phyloP scores from a whole-genome alignment of 2,797 vertebrate species.

The Champsocephalus esox region DNA sequence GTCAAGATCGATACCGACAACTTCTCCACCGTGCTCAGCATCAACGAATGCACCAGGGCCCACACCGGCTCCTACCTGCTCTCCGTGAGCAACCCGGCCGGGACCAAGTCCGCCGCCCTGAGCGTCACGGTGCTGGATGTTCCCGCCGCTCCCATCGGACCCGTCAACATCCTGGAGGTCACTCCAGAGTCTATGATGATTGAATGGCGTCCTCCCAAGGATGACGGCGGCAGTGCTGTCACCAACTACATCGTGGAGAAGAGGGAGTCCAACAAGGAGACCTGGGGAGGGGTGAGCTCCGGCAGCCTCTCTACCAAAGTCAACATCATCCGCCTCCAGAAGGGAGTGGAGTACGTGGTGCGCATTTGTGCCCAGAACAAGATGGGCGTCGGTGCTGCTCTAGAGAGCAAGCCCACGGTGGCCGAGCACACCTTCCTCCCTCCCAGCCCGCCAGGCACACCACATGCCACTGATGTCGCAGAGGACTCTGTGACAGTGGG shows the following conservation, averaged over 20 bases:
- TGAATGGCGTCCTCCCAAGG: constrained; percentile 98
- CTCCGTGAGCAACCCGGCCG: constrained; percentile 94
- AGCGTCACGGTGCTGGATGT: constrained; percentile 97
- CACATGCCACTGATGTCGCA: constrained; percentile 89
- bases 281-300: constrained; percentile 95
- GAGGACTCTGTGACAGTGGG: constrained; percentile 93
- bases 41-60: constrained; percentile 93
- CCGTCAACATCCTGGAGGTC: constrained; percentile 94
- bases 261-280: constrained; percentile 94
- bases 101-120: constrained; percentile 92
- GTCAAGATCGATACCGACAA: constrained; percentile 93
- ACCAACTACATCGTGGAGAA: constrained; percentile 97
- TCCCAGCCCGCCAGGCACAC: constrained; percentile 95
- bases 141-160: constrained; percentile 96
- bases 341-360: constrained; percentile 94
- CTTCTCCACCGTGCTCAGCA: constrained; percentile 94
- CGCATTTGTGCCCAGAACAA: constrained; percentile 97
- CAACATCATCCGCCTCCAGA: constrained; percentile 93
- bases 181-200: constrained; percentile 96
- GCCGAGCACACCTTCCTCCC: constrained; percentile 94
- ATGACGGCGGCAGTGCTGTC: constrained; percentile 96
- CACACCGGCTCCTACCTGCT: constrained; percentile 96
- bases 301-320: constrained; percentile 90
- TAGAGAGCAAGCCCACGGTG: constrained; percentile 95
- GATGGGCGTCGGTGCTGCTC: constrained; percentile 94